Evolutionary conservation across 2,113 vertebrate genomes (phyloP).

Genomic region (Solea senegalensis): DNA sequence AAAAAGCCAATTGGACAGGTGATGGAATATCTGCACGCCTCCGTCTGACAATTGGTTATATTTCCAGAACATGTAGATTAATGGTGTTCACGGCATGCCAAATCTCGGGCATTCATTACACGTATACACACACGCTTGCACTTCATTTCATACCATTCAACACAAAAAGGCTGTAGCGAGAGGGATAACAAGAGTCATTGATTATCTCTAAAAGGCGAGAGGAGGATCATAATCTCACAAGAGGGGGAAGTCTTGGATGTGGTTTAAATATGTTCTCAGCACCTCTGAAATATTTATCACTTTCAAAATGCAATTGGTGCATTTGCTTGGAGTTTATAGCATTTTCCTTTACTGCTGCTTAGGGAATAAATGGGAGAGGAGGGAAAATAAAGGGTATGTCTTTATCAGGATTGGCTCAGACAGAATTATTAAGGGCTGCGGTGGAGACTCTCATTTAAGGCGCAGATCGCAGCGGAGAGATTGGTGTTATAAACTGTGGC

Average conservation of each 20-base stretch:
- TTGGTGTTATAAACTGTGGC: conserved; percentile 58
- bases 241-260: conserved; percentile 66
- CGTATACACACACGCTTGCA: conserved; percentile 31
- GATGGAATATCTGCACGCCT: conserved; percentile 82
- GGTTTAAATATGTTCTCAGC: conserved; percentile 81
- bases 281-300: conserved; percentile 82
- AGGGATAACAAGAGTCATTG: conserved; percentile 81
- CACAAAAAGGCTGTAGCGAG: conserved; percentile 55
- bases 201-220: conserved; percentile 82
- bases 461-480: conserved; percentile 63
- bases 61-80: conserved; percentile 87
- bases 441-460: conserved; percentile 63
- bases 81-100: conserved; percentile 74
- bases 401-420: conserved; percentile 80
- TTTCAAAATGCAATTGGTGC: conserved; percentile 76
- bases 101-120: conserved; percentile 78
- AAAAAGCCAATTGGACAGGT: conserved; percentile 81
- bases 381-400: conserved; percentile 57
- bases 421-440: conserved; percentile 76
- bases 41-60: conserved; percentile 83
- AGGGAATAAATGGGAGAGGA: conserved; percentile 68
- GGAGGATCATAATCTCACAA: conserved; percentile 80
- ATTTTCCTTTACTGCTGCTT: conserved; percentile 53
- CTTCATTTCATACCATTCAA: conserved; percentile 73
- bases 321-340: conserved; percentile 77